Conservation (phyloP, 2,113 vertebrate species). For the Leiothrix lutea region DNA sequence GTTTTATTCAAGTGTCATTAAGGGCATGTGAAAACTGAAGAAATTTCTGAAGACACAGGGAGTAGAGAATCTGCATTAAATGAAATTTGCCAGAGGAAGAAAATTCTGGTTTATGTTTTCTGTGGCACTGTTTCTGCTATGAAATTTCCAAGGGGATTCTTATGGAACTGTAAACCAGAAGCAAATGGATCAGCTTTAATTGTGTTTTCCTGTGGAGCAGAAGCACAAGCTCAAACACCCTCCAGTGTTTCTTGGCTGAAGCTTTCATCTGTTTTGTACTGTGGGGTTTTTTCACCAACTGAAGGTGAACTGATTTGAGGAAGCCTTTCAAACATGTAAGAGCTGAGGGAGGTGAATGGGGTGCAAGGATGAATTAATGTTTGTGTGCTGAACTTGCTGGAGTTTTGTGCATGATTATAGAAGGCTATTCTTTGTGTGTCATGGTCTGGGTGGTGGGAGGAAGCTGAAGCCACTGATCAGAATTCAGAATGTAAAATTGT, state of each 20-base stretch:
- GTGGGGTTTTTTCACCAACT: neutral
- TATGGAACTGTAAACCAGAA: neutral
- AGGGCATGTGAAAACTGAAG: neutral
- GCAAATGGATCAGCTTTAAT: neutral
- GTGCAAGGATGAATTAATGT: neutral
- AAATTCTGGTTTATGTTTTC: neutral
- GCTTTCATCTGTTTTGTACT: neutral
- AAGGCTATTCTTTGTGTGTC: neutral
- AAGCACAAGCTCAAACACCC: neutral
- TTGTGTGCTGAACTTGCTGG: neutral
- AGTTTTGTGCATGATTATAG: neutral
- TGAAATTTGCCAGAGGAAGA: neutral
- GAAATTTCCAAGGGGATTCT: neutral
- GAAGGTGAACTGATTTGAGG: neutral
- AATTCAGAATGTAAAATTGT: neutral
- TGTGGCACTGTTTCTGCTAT: neutral
- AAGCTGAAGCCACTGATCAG: neutral
- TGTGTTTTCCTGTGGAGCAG: constrained; percentile 2
- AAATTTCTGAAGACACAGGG: neutral
- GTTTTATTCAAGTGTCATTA: neutral
- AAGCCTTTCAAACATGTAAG: neutral
- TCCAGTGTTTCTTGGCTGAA: neutral
- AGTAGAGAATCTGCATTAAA: neutral
- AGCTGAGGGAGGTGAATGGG: neutral
- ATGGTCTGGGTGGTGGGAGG: neutral